Base-by-base conservation (phyloP, 2,113 vertebrate genomes). In the Saccopteryx bilineata region DNA sequence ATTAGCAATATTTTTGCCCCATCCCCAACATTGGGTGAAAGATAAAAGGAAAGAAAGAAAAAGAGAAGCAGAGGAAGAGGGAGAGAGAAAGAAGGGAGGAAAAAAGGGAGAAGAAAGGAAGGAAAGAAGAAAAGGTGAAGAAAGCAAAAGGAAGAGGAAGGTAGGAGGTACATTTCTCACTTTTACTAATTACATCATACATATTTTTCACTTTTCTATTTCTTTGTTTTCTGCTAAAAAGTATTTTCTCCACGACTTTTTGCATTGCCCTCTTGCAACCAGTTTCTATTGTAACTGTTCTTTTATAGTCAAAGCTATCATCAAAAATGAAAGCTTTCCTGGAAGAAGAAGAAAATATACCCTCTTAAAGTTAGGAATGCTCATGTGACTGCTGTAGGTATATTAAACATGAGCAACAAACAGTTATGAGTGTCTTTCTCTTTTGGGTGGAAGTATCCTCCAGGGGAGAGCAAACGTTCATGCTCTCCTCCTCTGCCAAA, bases 131-230 rank as follows among this genome's bases (percentile, higher is more conserved):
- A 69, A 65, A 18, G 21, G 17, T 1, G 24, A 79, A 15, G 24
- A 87, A 56, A 26, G 21, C 9, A 58, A 65, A 81, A 80, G 15
- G 11, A 65, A 63, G 2, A 18, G 19, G 60, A 4, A 1, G 12
- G 33, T 68, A 15, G 48, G 12, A 5, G 54, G 75, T 18, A 68
- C 14, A 31, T 21, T n/a, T 46, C 54, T 85, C 14, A 9, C 21
- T 85, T 84, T 46, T 61, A 61, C 12, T 94, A 23, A 58, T 33
- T 60, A 24, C 1, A 52, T 7, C 58, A 76, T 18, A 39, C 1
- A 26, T 8, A 61, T 60, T 58, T 89, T 84, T 88, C 50, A 65
- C 33, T 89, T 93, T 91, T 39, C 11, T 48, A 13, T 63, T 48
- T 5, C n/a, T 88, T 48, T 83, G 21, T 52, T 80, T 83, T 31